Evolutionary conservation across 2,797 vertebrate genomes (phyloP), one percentile per base, ranked within the genome.

Genomic region (Anas bahamensis): DNA sequence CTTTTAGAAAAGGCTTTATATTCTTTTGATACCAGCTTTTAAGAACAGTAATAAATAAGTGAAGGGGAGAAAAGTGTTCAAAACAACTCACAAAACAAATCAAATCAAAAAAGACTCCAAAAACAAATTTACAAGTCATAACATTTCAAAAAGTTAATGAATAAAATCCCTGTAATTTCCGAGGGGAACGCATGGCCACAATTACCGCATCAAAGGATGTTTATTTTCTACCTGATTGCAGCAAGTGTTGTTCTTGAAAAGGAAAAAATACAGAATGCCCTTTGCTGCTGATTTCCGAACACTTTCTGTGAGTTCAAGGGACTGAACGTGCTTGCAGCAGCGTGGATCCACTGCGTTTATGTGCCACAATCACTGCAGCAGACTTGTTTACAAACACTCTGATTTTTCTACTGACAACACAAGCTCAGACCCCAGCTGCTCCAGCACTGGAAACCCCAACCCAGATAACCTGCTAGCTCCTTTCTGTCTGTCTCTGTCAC

Each of bases 271-370:
- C 13, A 56, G 18, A 63, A 66, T 13, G 48, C 2, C 23, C 66
- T 37, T 65, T 44, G 35, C 44, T 39, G 60, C 55, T 22, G 55
- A 39, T 48, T 57, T 61, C 53, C 53, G 37, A 5, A 3, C 31
- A 9, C 31, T 48, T 48, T 50, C 37, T 6, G 6, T 2, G 68
- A 41, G 60, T 19, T 60, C 29, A 13, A 31, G 24, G 60, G 53
- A 35, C 29, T 7, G 46, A 50, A 35, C 33, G 18, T 10, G 6
- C 48, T n/a, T 72, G 60, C 72, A 44, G 72, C 42, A 29, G 33
- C 2, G 1, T 7, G 4, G 7, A 22, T 26, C 59, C 19, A 3
- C 53, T 39, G 35, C 5, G 15, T n/a, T 73, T 19, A 13, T 5
- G 42, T 61, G 33, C 48, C 11, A 31, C 35, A 78, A 42, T 15